These are phyloP conservation scores for Gymnogyps californianus DNA, from an alignment of 2,113 vertebrate species.

Conservation along the genomic window DNA sequence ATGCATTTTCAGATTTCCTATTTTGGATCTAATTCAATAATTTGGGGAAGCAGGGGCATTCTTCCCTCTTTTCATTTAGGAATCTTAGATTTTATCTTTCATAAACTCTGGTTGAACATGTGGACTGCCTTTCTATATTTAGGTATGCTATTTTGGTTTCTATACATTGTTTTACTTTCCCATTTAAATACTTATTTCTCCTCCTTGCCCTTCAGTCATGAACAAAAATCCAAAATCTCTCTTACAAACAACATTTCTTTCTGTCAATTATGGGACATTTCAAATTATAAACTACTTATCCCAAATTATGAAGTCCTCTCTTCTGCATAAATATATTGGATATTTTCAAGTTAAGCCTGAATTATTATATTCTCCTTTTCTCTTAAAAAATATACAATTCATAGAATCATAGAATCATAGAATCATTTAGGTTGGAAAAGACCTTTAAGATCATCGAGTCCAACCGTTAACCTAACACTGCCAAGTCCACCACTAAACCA, in stretches of 20 bases:
- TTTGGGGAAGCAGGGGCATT: rapidly evolving
- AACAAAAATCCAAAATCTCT: neutral
- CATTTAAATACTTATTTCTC: neutral
- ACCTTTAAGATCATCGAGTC: no score
- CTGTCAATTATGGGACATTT: neutral
- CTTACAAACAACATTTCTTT: neutral
- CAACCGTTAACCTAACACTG: no score
- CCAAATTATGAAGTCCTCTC: neutral
- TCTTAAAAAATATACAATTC: neutral
- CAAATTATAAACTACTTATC: neutral
- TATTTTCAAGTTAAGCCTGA: neutral
- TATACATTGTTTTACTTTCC: neutral
- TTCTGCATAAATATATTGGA: neutral
- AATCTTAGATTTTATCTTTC: neutral
- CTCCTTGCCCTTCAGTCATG: neutral
- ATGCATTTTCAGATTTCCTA: neutral
- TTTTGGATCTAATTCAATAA: neutral
- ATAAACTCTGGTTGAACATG: neutral
- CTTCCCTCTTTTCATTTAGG: neutral
- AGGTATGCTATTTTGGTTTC: neutral
- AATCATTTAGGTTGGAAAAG: no score
- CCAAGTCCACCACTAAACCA: no score
- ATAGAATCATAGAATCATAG: no score
- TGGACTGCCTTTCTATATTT: neutral
- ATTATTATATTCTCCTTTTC: neutral